These are phyloP conservation scores for Ellobius talpinus DNA, from an alignment of 2,113 vertebrate genomes.

Conservation along the genomic window DNA sequence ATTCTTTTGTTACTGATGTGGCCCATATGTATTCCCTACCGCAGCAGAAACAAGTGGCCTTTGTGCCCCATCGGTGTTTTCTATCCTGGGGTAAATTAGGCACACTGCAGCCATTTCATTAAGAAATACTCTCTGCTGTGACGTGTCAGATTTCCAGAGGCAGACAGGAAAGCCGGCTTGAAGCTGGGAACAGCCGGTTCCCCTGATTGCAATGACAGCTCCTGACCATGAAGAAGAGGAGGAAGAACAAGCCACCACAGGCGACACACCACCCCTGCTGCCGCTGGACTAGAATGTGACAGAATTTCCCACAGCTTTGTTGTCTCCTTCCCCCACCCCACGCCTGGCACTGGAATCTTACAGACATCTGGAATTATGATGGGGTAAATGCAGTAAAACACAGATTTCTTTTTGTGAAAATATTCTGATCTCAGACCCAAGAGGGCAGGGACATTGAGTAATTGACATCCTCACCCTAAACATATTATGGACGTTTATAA, in stretches of 20 bases:
- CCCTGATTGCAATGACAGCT: conserved; percentile 61
- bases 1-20: conserved; percentile 57
- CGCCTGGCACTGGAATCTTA: conserved; percentile 50
- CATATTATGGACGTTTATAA: conserved; percentile 85
- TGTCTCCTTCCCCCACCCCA: conserved; percentile 5
- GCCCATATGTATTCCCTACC: conserved; percentile 61
- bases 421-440: conserved; percentile 81
- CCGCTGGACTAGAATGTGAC: conserved; percentile 63
- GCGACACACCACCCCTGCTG: background rate
- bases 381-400: conserved; percentile 79
- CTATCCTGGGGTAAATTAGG: conserved; percentile 70
- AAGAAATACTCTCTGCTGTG: conserved; percentile 74
- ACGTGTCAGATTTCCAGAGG: conserved; percentile 64
- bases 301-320: conserved; percentile 75
- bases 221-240: conserved; percentile 39
- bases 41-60: conserved; percentile 76
- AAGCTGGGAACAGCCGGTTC: conserved; percentile 20
- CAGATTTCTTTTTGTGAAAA: conserved; percentile 79
- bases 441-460: conserved; percentile 83
- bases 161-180: conserved; percentile 60
- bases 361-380: conserved; percentile 86
- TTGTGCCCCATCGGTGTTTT: conserved; percentile 75
- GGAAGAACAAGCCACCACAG: background rate
- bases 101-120: conserved; percentile 77
- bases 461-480: conserved; percentile 78